These are phyloP conservation scores for Oryzias dopingdopingensis DNA, from an alignment of 2,797 vertebrate genomes.

Conservation along the genomic window DNA sequence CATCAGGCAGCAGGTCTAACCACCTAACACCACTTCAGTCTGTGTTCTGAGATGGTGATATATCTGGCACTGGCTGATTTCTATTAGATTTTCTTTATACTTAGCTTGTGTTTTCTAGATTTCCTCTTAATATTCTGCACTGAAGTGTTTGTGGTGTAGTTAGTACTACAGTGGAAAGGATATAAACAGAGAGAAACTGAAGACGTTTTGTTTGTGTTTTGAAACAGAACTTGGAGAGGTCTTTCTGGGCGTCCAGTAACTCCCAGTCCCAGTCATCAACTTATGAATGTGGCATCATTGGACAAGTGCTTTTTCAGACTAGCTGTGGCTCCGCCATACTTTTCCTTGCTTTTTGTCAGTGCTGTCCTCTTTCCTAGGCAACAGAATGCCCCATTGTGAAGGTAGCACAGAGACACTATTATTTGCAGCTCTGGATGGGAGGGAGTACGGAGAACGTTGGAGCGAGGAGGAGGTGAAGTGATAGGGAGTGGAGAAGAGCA, in stretches of 20 bases:
- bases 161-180: not conserved
- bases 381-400: slow-evolving; percentile 70
- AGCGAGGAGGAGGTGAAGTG: slow-evolving; percentile 26
- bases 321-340: slow-evolving; percentile 22
- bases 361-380: slow-evolving; percentile 40
- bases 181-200: slow-evolving; percentile 7
- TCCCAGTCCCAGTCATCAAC: not conserved
- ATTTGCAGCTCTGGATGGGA: slow-evolving; percentile 57
- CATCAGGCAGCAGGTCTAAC: too few species aligned
- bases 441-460: slow-evolving; percentile 23
- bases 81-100: too few species aligned
- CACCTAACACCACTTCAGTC: too few species aligned
- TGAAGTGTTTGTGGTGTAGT: not conserved
- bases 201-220: not conserved
- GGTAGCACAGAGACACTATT: slow-evolving; percentile 70
- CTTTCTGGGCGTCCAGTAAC: too few species aligned
- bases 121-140: too few species aligned
- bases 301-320: slow-evolving; percentile 36
- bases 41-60: too few species aligned
- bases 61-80: too few species aligned
- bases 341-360: slow-evolving; percentile 44
- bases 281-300: slow-evolving; percentile 26
- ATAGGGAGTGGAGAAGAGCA: slow-evolving; percentile 16
- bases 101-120: too few species aligned
- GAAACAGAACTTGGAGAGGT: not conserved